Conservation (phyloP, 2,888 invertebrate species). For the Bugula neritina region DNA sequence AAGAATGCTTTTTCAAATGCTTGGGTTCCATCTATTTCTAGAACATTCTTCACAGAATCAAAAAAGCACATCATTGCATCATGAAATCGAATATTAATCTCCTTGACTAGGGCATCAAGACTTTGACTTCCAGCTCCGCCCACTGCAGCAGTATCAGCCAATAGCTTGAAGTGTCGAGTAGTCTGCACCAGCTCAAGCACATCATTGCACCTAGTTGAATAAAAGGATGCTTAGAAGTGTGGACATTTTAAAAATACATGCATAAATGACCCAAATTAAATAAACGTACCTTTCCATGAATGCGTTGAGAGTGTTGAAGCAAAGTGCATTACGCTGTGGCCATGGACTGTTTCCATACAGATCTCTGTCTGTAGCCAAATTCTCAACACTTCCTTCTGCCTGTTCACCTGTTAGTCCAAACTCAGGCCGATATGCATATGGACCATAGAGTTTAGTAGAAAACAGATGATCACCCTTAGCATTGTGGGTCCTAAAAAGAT, state of each 20-base stretch:
- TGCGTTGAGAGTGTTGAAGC: conserved; percentile 50
- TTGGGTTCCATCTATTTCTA: conserved; percentile 49
- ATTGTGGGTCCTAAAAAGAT: conserved; percentile 29
- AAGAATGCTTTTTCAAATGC: conserved; percentile 52
- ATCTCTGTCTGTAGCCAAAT: conserved; percentile 39
- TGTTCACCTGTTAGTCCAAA: conserved; percentile 38
- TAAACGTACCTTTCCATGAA: conserved; percentile 53
- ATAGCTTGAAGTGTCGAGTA: conserved; percentile 49
- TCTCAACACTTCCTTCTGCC: conserved; percentile 37
- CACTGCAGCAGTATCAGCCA: conserved; percentile 49
- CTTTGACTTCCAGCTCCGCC: conserved; percentile 52
- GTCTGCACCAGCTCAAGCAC: conserved; percentile 53
- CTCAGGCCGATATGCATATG: conserved; percentile 45
- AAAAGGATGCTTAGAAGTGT: neutral
- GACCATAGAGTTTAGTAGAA: conserved; percentile 49
- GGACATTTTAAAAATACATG: neutral
- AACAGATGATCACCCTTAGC: conserved; percentile 43
- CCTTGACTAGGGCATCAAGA: conserved; percentile 50
- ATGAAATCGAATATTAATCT: conserved; percentile 48
- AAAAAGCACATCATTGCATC: conserved; percentile 49
- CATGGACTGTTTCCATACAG: conserved; percentile 50
- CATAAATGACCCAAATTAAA: no score
- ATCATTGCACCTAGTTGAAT: conserved; percentile 48
- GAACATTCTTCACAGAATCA: conserved; percentile 44
- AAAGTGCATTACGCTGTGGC: conserved; percentile 51